These are phyloP conservation scores for Microplitis manilae DNA, from an alignment of 2,888 invertebrate species.

Conservation along the genomic window DNA sequence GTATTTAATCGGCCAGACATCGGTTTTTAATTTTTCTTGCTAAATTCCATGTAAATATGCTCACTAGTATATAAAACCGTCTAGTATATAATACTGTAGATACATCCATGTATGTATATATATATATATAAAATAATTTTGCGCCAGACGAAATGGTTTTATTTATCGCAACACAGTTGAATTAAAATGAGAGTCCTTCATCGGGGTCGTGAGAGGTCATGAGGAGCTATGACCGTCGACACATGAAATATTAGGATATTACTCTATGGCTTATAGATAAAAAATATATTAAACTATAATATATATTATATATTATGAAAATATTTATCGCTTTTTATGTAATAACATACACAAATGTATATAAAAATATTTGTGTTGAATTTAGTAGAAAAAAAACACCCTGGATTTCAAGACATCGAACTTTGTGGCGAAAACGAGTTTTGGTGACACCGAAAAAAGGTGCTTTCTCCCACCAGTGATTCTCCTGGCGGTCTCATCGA, in stretches of 20 bases:
- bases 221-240: conserved; percentile 45
- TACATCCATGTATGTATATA: neutral
- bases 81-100: neutral
- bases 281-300: neutral
- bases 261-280: neutral
- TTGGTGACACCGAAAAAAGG: conserved; percentile 65
- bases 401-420: conserved; percentile 38
- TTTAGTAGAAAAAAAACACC: conserved; percentile 4
- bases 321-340: neutral
- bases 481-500: conserved; percentile 53
- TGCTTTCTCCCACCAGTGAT: conserved; percentile 50
- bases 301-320: neutral
- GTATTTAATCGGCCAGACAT: conserved; percentile 29
- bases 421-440: conserved; percentile 64
- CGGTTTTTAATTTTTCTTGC: conserved; percentile 19
- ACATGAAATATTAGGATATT: conserved; percentile 58
- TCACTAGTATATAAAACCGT: neutral
- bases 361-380: neutral
- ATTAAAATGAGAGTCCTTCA: conserved; percentile 19
- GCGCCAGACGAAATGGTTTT: conserved; percentile 30
- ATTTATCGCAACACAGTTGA: conserved; percentile 13
- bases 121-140: conserved; percentile 1
- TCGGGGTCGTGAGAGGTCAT: conserved; percentile 39
- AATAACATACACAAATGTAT: conserved; percentile 4
- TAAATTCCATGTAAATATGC: conserved; percentile 5